These are phyloP conservation scores for Melitaea cinxia DNA, from an alignment of 1,140 invertebrate species.

Conservation along the genomic window DNA sequence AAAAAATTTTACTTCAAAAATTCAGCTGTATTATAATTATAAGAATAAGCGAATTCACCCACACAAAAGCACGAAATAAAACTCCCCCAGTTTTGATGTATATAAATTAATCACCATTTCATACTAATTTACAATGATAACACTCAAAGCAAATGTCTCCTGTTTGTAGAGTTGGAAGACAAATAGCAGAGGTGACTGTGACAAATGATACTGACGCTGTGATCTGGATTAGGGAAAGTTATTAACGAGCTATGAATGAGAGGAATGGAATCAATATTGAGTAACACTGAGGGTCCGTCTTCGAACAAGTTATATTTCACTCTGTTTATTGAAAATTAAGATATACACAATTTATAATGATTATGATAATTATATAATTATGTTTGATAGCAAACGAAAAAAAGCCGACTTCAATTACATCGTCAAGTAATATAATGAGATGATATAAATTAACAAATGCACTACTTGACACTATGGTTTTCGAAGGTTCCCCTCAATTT, in stretches of 20 bases:
- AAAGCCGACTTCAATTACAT: too few species aligned
- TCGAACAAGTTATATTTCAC: background rate
- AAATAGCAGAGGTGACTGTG: slow-evolving; percentile 4
- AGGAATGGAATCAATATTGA: background rate
- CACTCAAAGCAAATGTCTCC: slow-evolving; percentile 3
- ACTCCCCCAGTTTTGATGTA: background rate
- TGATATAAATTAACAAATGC: too few species aligned
- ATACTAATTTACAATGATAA: slow-evolving; percentile 8
- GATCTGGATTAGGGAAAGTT: background rate
- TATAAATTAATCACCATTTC: background rate
- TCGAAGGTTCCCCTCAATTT: too few species aligned
- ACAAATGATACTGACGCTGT: slow-evolving; percentile 2
- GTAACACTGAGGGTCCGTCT: background rate
- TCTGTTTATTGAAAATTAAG: too few species aligned
- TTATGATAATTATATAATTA: too few species aligned
- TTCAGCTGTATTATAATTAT: too few species aligned
- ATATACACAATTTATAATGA: too few species aligned
- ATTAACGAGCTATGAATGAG: background rate
- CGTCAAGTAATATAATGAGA: too few species aligned
- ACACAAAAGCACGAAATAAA: background rate
- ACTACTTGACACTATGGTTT: too few species aligned
- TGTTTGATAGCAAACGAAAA: too few species aligned
- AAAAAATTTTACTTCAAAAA: too few species aligned
- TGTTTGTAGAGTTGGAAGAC: slow-evolving; percentile 1
- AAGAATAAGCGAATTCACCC: too few species aligned